A percentile compares a stretch with the other conserved stretches of the same genome.
These are phyloP conservation scores for Crotalus helleri DNA, from an alignment of 2,113 vertebrate genomes.

Conservation along the genomic window DNA sequence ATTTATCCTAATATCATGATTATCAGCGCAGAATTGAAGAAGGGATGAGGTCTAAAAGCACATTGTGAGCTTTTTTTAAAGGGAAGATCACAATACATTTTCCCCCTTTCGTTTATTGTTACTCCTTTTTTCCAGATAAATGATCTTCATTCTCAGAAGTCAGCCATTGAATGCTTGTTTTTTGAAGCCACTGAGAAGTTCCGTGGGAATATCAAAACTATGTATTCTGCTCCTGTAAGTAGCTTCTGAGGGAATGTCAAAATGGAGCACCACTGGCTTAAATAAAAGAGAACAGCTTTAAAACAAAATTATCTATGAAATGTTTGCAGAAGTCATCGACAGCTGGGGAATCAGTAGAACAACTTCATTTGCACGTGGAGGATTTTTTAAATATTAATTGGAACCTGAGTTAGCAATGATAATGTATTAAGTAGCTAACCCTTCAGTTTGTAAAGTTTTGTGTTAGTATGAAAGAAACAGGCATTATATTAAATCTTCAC, in stretches of 20 bases:
- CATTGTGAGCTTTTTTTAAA: not conserved
- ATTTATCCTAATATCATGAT: not conserved
- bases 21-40: not conserved
- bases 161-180: conserved; percentile 85
- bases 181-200: conserved; percentile 91
- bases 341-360: not conserved
- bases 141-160: conserved; percentile 87
- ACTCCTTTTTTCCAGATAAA: conserved; percentile 77
- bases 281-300: not conserved
- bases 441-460: not conserved
- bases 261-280: not conserved
- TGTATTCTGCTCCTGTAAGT: conserved; percentile 93
- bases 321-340: not conserved
- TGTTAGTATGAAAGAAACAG: not conserved
- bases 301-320: not conserved
- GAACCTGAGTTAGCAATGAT: not conserved
- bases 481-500: not conserved
- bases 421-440: not conserved
- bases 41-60: not conserved
- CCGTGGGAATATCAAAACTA: conserved; percentile 88
- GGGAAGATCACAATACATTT: not conserved
- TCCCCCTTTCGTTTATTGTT: not conserved
- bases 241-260: not conserved
- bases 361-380: not conserved
- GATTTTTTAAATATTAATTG: not conserved